Base-by-base conservation (phyloP, 2,888 invertebrate genomes). In the Oasisia sp. region DNA sequence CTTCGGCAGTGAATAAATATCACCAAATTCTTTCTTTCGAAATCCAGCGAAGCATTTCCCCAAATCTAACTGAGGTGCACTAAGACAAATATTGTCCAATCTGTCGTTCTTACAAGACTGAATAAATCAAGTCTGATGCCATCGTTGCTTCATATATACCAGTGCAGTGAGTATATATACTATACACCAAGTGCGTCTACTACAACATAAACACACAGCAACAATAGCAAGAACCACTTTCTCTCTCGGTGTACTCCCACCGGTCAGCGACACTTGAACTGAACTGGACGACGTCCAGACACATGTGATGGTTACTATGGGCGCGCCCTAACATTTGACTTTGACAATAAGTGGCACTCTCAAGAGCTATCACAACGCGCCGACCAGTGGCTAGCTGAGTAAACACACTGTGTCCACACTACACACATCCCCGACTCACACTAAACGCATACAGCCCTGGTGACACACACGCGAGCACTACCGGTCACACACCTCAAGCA, bases 181-280 rank as follows among this genome's bases (percentile, higher is more conserved):
- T 27, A 2, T 74, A 50, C 14, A 27, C 7, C 74, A 0, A 27
- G 19, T 3, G 74, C 74, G 27, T 50, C 12, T 74, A 74, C 74
- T 74, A 74, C 74, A 27, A 7, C 27, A 74, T 74, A 27, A 74
- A 74, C 74, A 74, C 7, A 27, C 74, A 2, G 74, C 7, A 74
- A 74, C 74, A 74, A 74, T 74, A n/a, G 74, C 27, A n/a, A 74
- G 74, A 58, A n/a, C 74, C 74, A 74, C 74, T 74, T 74, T 74
- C 74, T 74, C 74, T 74, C 74, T 74, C 27, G 74, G 27, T 2
- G 7, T n/a, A 74, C 5, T 74, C 74, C 74, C 50, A 4, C 27
- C 7, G n/a, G 74, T n/a, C 74, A 74, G 27, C 27, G 74, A 74
- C 74, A 74, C 74, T 74, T 27, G 74, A 74, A 7, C 27, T 27